Base-by-base conservation (phyloP, 2,113 vertebrate genomes). In the Gymnorhina tibicen region DNA sequence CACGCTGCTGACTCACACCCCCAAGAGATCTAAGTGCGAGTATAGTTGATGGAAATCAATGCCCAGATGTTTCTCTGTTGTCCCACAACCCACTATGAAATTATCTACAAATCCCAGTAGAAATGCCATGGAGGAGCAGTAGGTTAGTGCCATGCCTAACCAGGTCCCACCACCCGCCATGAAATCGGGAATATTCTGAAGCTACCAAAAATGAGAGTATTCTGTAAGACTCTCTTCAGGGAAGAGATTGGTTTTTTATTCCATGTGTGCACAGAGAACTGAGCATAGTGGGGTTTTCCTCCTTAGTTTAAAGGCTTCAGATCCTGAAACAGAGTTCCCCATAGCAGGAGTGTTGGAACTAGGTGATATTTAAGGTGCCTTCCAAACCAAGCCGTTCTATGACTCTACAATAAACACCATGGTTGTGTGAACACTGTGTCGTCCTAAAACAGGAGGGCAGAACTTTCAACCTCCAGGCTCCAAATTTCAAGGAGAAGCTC, bases 1-100 rank as follows among this genome's bases (percentile, higher is more conserved):
- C 7, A 11, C 0, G 0, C 33, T 49, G 35, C 49, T 28, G 37
- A 37, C 41, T 63, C 3, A 1, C 6, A 6, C 22, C 47, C 64
- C 64, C 69, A 24, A 23, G 15, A 56, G 33, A n/a, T 17, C 28
- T 14, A 7, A 73, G n/a, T 32, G 26, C 63, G 37, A 5, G 28
- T 21, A 4, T 1, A 9, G 46, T 37, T 22, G 79, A 52, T 67
- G 39, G 56, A 66, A 76, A 32, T 53, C n/a, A 6, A 37, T 41
- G 67, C 23, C 50, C 42, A 52, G 91, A 9, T 23, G 26, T n/a
- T 84, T 60, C 50, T 13, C 30, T 39, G 20, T 37, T 15, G n/a
- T 72, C 35, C 39, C 39, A 75, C 4, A 2, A 47, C 10, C n/a
- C 33, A 2, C 24, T 56, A 6, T 2, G 17, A 72, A 80, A 76